Conservation (phyloP, 2,797 vertebrate genomes). For the Cygnus olor region DNA sequence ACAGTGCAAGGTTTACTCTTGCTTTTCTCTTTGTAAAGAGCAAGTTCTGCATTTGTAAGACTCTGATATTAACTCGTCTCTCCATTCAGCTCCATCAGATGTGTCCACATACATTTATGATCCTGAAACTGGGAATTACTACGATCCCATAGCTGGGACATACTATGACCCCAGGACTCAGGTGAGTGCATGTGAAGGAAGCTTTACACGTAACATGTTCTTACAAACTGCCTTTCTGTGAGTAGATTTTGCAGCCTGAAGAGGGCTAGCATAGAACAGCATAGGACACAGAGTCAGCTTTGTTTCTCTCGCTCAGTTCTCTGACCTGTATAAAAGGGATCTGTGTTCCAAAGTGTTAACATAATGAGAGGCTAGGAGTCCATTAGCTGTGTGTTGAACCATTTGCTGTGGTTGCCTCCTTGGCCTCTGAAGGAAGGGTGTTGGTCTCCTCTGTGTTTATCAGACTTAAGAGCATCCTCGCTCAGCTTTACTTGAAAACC, state of each 20-base stretch:
- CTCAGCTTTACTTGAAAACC: not conserved
- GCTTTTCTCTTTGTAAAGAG: not conserved
- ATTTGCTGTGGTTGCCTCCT: not conserved
- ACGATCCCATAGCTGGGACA: constrained; percentile 92
- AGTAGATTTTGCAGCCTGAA: not conserved
- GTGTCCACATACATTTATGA: constrained; percentile 92
- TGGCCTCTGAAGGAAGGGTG: not conserved
- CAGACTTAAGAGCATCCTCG: not conserved
- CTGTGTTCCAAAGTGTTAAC: accelerated
- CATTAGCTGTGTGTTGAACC: not conserved
- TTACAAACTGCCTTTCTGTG: not conserved
- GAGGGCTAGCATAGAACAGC: not conserved
- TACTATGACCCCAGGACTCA: constrained; percentile 94
- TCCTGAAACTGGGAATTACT: constrained; percentile 95
- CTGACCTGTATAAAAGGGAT: not conserved
- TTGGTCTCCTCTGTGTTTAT: not conserved
- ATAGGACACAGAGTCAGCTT: not conserved
- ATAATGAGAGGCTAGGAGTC: not conserved
- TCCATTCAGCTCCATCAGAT: constrained; percentile 86
- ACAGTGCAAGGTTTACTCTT: not conserved
- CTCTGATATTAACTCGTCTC: constrained; percentile 21
- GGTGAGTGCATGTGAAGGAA: constrained; percentile 76
- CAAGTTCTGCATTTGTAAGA: not conserved
- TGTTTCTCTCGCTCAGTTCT: not conserved
- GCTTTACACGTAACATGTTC: not conserved